Base-by-base conservation (phyloP, 1,140 invertebrate genomes). In the Cotesia glomerata region DNA sequence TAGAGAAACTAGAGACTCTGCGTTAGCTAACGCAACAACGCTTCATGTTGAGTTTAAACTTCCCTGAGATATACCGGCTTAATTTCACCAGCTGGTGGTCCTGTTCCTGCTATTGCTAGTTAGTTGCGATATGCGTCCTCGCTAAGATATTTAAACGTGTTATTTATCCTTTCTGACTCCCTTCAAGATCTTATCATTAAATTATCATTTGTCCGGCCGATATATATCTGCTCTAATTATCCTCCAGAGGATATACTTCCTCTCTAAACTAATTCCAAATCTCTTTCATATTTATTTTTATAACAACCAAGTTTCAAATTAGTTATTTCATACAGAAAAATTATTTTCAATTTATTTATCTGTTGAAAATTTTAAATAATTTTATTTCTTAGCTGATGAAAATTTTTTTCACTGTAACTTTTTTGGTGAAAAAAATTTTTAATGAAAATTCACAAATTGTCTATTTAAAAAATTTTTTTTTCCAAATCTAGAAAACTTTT, bases 121-220 rank as follows among this genome's bases (percentile, higher is more conserved):
- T n/a, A 54, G 56, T 14, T 54, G 26, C 56, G 34, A 35, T 54
- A 35, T 69, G 34, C 54, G 18, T 45, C 52, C 32, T 18, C 9
- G 32, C 14, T 39, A 39, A 58, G 39, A 64, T 45, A 36, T 71
- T 61, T 64, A 64, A 45, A 34, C 49, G 16, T n/a, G 8, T 32
- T 45, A 59, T 69, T 59, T 59, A 69, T 14, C 8, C 52, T 13
- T 16, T 14, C 35, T 16, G 16, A 11, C 45, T 63, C 39, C 49
- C 49, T 66, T 45, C 66, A 35, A 32, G 54, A 72, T 72, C 63
- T 72, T 65, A 34, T 66, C 62, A 72, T 72, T 72, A 72, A 72
- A 72, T 72, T 72, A 72, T 66, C 62, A 72, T 72, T 72, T 72
- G 70, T 72, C 70, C 70, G 64, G 52, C 34, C 34, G 63, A 71